These are phyloP conservation scores for Hofmannophila pseudospretella DNA, from an alignment of 2,888 invertebrate species.

Conservation along the genomic window DNA sequence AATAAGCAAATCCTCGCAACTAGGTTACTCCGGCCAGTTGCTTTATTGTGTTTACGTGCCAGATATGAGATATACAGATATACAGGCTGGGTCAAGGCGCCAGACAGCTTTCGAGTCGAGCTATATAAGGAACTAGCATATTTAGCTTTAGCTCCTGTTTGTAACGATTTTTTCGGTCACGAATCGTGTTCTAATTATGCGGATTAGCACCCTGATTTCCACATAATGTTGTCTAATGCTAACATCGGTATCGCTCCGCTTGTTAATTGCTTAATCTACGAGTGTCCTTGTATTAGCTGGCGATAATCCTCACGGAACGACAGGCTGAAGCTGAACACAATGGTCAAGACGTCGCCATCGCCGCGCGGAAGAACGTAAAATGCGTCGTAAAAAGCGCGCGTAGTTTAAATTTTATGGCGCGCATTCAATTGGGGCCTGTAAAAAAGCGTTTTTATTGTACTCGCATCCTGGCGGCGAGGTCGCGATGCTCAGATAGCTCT, in stretches of 20 bases:
- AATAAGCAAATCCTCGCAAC: conserved; percentile 61
- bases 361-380: conserved; percentile 68
- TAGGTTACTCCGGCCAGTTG: conserved; percentile 61
- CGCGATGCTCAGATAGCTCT: conserved; percentile 64
- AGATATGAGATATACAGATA: conserved; percentile 67
- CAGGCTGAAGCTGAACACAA: conserved; percentile 53
- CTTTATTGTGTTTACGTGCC: conserved; percentile 75
- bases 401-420: conserved; percentile 71
- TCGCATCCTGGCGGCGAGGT: conserved; percentile 71
- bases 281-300: conserved; percentile 47
- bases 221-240: conserved; percentile 48
- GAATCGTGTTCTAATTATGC: conserved; percentile 49
- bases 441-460: conserved; percentile 71
- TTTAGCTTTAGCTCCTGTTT: conserved; percentile 56
- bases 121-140: conserved; percentile 56
- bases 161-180: conserved; percentile 45
- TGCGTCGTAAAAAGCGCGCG: conserved; percentile 67
- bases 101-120: conserved; percentile 65
- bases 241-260: conserved; percentile 40
- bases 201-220: conserved; percentile 45
- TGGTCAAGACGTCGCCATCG: conserved; percentile 30
- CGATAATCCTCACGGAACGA: conserved; percentile 39
- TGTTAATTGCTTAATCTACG: conserved; percentile 58
- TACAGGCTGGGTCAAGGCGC: conserved; percentile 65
- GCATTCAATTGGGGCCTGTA: conserved; percentile 73